Conservation (phyloP, 35 echinoderm and acorn worm species). For the Acanthaster planci region DNA sequence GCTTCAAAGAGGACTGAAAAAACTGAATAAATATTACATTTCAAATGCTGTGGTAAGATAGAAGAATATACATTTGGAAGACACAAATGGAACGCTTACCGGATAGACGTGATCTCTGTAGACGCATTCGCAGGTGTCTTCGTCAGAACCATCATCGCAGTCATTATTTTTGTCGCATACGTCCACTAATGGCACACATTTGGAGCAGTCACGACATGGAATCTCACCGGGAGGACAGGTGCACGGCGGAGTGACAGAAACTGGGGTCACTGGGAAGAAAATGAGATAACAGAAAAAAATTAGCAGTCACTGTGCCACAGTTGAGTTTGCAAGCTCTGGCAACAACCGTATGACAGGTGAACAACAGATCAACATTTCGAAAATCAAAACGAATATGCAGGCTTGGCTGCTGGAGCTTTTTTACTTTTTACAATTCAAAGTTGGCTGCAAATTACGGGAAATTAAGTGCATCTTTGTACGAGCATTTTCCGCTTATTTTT, state of each 20-base stretch:
- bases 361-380: background rate
- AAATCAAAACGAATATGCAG: no score
- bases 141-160: constrained; percentile 18
- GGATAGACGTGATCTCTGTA: background rate
- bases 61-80: no score
- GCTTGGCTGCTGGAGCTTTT: no score
- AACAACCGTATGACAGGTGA: background rate
- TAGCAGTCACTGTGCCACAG: background rate
- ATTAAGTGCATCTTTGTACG: no score
- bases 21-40: no score
- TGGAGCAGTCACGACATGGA: background rate
- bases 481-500: no score
- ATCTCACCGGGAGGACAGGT: constrained; percentile 2
- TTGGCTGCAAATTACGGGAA: no score
- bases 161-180: constrained; percentile 2
- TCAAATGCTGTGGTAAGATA: no score
- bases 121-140: constrained; percentile 18
- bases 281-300: background rate
- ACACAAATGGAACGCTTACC: background rate
- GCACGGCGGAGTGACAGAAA: background rate
- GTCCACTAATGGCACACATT: background rate
- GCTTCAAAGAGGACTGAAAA: no score
- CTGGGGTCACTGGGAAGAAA: no score
- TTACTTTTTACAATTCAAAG: no score
- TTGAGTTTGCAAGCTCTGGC: background rate